Conservation (phyloP, 2,797 vertebrate species). For the Xiphophorus birchmanni region DNA sequence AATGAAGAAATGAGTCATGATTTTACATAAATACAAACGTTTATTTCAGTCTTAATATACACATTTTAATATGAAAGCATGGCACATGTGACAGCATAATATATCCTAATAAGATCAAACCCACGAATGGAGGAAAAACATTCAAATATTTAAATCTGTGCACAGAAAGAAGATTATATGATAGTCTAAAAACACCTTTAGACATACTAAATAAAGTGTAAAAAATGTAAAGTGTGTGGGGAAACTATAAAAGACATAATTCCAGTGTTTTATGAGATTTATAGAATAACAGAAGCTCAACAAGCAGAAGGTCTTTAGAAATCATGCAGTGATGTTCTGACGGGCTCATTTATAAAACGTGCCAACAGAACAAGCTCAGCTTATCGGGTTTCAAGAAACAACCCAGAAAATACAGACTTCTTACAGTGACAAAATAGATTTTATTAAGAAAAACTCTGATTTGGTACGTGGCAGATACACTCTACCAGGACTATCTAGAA, state of each 20-base stretch:
- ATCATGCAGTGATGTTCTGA: neutral
- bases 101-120: slow-evolving; percentile 27
- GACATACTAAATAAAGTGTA: slow-evolving; percentile 15
- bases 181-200: slow-evolving; percentile 17
- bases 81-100: slow-evolving; percentile 37
- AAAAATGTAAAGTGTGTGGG: slow-evolving; percentile 15
- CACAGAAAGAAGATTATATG: slow-evolving; percentile 18
- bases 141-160: slow-evolving; percentile 20
- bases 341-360: slow-evolving; percentile 1
- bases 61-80: slow-evolving; percentile 63
- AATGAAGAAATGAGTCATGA: slow-evolving; percentile 12
- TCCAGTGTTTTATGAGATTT: slow-evolving; percentile 42
- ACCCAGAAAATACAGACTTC: neutral
- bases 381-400: slow-evolving; percentile 3
- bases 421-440: neutral
- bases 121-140: slow-evolving; percentile 3
- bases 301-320: slow-evolving; percentile 24
- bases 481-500: neutral
- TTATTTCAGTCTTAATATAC: slow-evolving; percentile 75
- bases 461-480: neutral
- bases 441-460: neutral
- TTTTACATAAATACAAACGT: slow-evolving; percentile 71
- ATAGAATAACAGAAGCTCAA: slow-evolving; percentile 18
- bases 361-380: neutral
- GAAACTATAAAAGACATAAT: slow-evolving; percentile 13